Conservation (phyloP, 2,888 invertebrate genomes). For the Augochlorella aurata region DNA sequence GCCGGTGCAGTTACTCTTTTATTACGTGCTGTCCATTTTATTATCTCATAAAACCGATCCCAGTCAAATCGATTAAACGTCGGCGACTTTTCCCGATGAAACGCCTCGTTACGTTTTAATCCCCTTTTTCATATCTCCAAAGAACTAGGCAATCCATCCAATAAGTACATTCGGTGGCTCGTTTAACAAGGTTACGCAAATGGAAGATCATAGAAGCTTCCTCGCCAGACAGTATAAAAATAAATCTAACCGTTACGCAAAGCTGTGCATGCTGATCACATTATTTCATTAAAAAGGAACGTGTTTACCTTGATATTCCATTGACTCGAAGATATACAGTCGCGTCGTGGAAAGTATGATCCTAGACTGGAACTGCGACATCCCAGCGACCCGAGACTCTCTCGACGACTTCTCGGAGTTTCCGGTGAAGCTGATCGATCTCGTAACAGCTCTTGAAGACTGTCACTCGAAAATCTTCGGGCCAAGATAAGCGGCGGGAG, state of each 20-base stretch:
- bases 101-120: neutral
- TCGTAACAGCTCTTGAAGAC: neutral
- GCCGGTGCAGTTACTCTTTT: neutral
- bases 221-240: no score
- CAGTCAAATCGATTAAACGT: neutral
- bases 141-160: neutral
- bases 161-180: neutral
- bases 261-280: no score
- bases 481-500: neutral
- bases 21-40: neutral
- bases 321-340: neutral
- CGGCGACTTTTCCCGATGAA: neutral
- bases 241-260: no score
- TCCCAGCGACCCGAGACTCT: constrained; percentile 7
- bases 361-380: neutral
- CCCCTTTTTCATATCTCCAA: neutral
- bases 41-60: constrained; percentile 4
- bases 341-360: neutral
- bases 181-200: no score
- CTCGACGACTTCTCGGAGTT: neutral
- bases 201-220: no score
- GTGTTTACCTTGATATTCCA: neutral
- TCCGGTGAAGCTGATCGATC: constrained; percentile 4
- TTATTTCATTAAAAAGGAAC: neutral
- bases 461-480: constrained; percentile 5